Evolutionary conservation across 2,113 vertebrate genomes (phyloP).

Genomic region (Gorsachius goisagi): DNA sequence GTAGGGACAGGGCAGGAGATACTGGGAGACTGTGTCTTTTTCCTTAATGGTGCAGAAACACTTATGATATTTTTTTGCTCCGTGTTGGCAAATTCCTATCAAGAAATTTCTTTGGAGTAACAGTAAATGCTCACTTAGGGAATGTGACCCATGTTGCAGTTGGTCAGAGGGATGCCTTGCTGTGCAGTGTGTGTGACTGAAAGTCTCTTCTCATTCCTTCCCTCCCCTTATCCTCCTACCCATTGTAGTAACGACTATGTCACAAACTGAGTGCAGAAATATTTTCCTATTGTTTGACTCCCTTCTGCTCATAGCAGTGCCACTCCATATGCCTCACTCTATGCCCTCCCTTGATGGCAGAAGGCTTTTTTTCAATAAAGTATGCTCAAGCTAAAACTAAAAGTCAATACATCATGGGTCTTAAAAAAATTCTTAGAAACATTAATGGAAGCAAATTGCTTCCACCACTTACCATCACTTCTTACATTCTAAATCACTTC

Average conservation of each 20-base stretch:
- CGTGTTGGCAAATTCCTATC: neutral
- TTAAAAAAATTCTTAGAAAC: neutral
- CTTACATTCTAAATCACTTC: neutral
- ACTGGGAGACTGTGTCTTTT: neutral
- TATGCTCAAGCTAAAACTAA: neutral
- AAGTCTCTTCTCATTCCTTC: neutral
- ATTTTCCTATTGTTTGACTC: neutral
- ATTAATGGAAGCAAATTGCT: neutral
- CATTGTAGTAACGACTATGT: neutral
- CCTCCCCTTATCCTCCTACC: neutral
- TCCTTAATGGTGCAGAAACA: neutral
- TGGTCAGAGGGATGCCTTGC: neutral
- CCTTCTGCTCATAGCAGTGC: neutral
- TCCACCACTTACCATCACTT: neutral
- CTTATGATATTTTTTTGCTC: fast-evolving
- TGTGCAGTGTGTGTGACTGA: neutral
- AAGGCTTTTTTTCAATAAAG: neutral
- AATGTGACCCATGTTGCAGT: neutral
- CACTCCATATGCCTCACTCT: neutral
- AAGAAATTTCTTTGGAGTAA: neutral
- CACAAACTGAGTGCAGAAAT: neutral
- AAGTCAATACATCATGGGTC: neutral
- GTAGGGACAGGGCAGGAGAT: neutral
- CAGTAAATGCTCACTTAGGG: neutral
- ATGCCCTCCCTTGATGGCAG: neutral